These are phyloP conservation scores for Helostoma temminkii DNA, from an alignment of 2,797 vertebrate species.

Conservation along the genomic window DNA sequence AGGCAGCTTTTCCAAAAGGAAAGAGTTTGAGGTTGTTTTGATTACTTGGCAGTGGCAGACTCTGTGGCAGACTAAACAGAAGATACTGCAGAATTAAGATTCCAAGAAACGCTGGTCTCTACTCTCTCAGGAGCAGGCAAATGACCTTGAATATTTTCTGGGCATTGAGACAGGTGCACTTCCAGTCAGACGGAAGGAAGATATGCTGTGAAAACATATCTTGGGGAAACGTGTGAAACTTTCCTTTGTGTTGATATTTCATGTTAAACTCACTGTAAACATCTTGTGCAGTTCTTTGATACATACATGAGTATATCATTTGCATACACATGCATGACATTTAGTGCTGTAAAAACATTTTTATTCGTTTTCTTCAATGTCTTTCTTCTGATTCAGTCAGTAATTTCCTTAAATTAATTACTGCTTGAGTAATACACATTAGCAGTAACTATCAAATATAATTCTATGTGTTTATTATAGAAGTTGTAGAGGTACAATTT, in stretches of 20 bases:
- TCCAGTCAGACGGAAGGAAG: conserved; percentile 24
- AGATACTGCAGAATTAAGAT: conserved; percentile 65
- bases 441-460: neutral
- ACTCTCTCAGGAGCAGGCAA: conserved; percentile 43
- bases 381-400: neutral
- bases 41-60: conserved; percentile 70
- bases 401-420: conserved; percentile 1
- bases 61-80: conserved; percentile 83
- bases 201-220: conserved; percentile 32
- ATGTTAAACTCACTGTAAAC: neutral
- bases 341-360: neutral
- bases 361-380: neutral
- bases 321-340: neutral
- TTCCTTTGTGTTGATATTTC: neutral
- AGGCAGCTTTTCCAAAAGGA: conserved; percentile 65
- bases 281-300: neutral
- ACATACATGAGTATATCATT: neutral
- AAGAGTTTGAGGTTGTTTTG: conserved; percentile 73
- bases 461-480: no score
- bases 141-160: conserved; percentile 66
- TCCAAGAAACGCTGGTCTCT: conserved; percentile 55
- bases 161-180: conserved; percentile 60
- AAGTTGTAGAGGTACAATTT: no score
- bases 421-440: neutral
- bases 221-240: conserved; percentile 42